A percentile compares a stretch with the other conserved stretches of the same genome.
Conservation (phyloP, 2,888 invertebrate species). For the Microdon myrmicae region DNA sequence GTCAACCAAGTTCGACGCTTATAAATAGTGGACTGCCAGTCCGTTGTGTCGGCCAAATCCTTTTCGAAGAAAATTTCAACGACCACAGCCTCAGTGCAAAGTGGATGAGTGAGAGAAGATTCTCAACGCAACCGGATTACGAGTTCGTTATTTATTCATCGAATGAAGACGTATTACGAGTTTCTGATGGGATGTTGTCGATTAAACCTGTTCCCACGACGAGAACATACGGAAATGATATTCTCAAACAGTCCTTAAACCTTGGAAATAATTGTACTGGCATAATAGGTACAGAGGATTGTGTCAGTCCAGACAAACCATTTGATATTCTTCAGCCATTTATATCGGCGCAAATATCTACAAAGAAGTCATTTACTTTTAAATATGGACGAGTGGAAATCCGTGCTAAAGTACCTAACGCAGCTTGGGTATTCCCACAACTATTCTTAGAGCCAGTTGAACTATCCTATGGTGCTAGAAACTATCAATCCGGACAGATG, state of each 20-base stretch:
- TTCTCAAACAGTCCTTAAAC: constrained; percentile 46
- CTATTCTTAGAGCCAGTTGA: constrained; percentile 74
- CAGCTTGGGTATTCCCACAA: constrained; percentile 82
- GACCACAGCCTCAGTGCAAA: constrained; percentile 55
- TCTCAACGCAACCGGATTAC: constrained; percentile 59
- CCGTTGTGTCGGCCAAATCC: constrained; percentile 57
- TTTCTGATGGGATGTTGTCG: constrained; percentile 54
- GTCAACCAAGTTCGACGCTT: constrained; percentile 7
- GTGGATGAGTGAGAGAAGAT: constrained; percentile 61
- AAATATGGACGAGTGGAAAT: constrained; percentile 76
- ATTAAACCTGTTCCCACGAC: constrained; percentile 54
- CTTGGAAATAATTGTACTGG: constrained; percentile 61
- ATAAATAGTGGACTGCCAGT: constrained; percentile 53
- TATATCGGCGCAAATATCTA: constrained; percentile 73
- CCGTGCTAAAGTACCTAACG: constrained; percentile 77
- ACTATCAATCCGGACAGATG: constrained; percentile 75
- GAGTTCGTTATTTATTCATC: constrained; percentile 59
- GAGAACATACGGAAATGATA: constrained; percentile 27
- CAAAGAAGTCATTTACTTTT: constrained; percentile 73
- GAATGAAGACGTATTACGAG: constrained; percentile 53
- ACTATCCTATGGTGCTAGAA: constrained; percentile 70
- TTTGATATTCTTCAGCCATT: constrained; percentile 74
- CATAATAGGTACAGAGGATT: constrained; percentile 55
- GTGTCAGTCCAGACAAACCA: constrained; percentile 53
- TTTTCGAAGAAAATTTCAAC: constrained; percentile 62